Evolutionary conservation across 2,797 vertebrate genomes (phyloP).

Genomic region (Oreortyx pictus): DNA sequence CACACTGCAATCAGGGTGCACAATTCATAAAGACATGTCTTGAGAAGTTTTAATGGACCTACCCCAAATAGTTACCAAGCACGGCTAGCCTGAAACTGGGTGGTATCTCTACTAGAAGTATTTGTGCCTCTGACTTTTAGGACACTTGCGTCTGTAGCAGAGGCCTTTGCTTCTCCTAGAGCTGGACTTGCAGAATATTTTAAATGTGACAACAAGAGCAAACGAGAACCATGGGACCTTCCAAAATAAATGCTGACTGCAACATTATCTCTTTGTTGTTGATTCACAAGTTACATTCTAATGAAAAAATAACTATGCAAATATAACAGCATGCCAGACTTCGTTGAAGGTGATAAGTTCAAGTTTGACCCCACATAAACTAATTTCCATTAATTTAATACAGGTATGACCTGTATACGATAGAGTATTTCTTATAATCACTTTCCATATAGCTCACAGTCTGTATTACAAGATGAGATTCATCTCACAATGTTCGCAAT

Average conservation of each 20-base stretch:
- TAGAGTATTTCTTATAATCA: neutral
- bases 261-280: neutral
- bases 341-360: neutral
- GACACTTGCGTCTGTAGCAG: neutral
- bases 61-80: neutral
- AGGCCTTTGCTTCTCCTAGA: neutral
- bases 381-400: neutral
- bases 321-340: neutral
- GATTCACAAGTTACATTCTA: neutral
- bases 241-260: neutral
- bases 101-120: neutral
- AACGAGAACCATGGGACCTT: neutral
- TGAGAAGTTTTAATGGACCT: neutral
- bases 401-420: neutral
- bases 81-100: neutral
- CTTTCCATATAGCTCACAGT: neutral
- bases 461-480: neutral
- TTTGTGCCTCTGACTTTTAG: neutral
- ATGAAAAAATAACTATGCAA: neutral
- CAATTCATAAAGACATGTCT: neutral
- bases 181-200: neutral
- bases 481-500: neutral
- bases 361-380: neutral
- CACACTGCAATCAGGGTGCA: neutral
- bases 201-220: accelerated